Evolutionary conservation across 2,797 vertebrate genomes (phyloP), one percentile per base, ranked within the genome.

Genomic region (Crenuchus spilurus): DNA sequence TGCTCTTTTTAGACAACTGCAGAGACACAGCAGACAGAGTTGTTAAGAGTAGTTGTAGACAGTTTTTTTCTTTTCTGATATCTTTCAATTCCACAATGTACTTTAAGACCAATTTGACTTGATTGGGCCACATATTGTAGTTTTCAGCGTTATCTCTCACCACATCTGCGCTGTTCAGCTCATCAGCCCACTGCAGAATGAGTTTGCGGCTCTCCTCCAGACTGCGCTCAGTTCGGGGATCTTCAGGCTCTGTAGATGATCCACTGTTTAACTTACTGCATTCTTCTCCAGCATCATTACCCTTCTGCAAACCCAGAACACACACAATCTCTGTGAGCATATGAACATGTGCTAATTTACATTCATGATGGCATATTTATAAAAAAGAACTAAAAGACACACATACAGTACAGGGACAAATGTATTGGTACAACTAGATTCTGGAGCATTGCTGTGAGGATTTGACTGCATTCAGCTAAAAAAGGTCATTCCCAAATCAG

Each of bases 161-260:
- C 86, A 78, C 78, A 74, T 92, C 87, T 0, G 91, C 84, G 0
- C 83, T 88, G 26, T 69, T 82, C 30, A 94, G 91, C 58, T 94
- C 92, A 0, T 83, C 76, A 0, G 91, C 89, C 92, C 92, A 94
- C 75, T 86, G 85, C 79, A 90, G 70, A 80, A 94, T 94, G 67
- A 93, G 81, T 22, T 89, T 92, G 26, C 88, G 85, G 83, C 91
- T 91, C 83, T 93, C 90, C 58, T 91, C 90, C 0, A 93, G 83
- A 18, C 91, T 92, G 58, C 85, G 87, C 54, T 89, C 88, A 0
- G 72, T 39, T 0, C 48, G 79, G 1, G 26, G 14, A 77, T 89
- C 87, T 5, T 79, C 75, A 0, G 33, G 74, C 9, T 22, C 24
- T 2, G n/a, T 28, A 9, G 60, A 8, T 1, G 30, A 1, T 14